Base-by-base conservation (phyloP, 2,113 vertebrate genomes). In the Garra rufa region DNA sequence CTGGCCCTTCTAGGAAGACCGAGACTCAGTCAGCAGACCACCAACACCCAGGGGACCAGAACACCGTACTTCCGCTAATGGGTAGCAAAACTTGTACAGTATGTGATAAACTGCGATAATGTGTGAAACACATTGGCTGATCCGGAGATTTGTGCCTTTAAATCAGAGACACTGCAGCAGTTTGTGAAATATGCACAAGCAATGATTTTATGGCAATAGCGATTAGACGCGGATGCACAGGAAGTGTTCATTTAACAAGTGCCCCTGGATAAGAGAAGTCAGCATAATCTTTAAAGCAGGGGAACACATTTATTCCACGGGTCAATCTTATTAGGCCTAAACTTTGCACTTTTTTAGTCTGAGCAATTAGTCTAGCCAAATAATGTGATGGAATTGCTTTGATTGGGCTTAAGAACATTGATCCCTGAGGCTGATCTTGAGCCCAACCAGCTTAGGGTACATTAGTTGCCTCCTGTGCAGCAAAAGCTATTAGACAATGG, bases 401-500 rank as follows among this genome's bases (percentile, higher is more conserved):
- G 83, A 85, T 77, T 85, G 38, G 48, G 85, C 83, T 82, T 79
- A 67, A 55, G 65, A 57, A 76, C 76, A 85, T 89, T 84, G 86
- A 88, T 87, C 73, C 63, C 71, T 3, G 2, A 84, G 88, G 44
- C n/a, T 88, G 82, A 90, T 79, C 85, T 84, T 82, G 73, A 89
- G 81, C 73, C 70, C 79, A 78, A 26, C 80, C 34, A 83, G n/a
- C 78, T 5, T 50, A 86, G 89, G 76, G 71, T 91, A 90, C 90
- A 88, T 87, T 90, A 87, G 81, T 85, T 84, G 87, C 59, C 46
- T 63, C 89, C 87, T 67, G 89, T 87, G 69, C 85, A 61, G 88
- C 52, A 63, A 4, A 89, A 90, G 8, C 76, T 79, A 87, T 89
- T 92, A 92, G 67, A 85, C 87, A 14, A 80, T 78, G 88, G 85